Evolutionary conservation across 2,797 vertebrate genomes (phyloP).

Genomic region (Oceanodroma leucorhoa): DNA sequence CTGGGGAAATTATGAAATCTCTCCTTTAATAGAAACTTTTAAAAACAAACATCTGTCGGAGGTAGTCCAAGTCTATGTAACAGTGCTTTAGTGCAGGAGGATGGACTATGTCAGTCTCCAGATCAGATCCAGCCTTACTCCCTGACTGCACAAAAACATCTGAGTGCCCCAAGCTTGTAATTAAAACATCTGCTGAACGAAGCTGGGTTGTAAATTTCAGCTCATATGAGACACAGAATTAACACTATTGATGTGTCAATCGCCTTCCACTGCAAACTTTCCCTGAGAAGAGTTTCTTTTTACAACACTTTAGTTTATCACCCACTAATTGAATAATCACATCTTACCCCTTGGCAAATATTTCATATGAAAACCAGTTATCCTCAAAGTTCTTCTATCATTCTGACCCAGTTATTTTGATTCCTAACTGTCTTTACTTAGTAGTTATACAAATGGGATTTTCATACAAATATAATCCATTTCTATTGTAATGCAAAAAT

Average conservation of each 20-base stretch:
- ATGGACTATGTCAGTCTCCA: not conserved
- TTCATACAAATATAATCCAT: not conserved
- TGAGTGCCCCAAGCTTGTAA: not conserved
- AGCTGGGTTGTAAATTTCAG: not conserved
- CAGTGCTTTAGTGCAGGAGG: not conserved
- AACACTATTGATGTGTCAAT: not conserved
- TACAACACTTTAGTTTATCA: not conserved
- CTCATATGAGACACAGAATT: not conserved
- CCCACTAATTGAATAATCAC: not conserved
- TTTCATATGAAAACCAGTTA: not conserved
- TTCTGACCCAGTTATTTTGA: not conserved
- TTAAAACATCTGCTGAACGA: constrained; percentile 44
- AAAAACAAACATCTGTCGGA: not conserved
- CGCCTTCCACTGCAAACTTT: not conserved
- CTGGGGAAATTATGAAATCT: not conserved
- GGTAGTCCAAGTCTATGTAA: not conserved
- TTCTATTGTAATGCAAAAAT: constrained; percentile 7
- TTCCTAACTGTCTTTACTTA: not conserved
- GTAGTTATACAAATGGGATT: not conserved
- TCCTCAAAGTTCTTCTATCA: not conserved
- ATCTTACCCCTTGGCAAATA: not conserved
- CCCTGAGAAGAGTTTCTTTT: not conserved
- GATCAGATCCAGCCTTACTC: not conserved
- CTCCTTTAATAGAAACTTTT: not conserved
- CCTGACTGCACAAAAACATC: not conserved